Base-by-base conservation (phyloP, 1,140 invertebrate species). In the Drosophila grimshawi region DNA sequence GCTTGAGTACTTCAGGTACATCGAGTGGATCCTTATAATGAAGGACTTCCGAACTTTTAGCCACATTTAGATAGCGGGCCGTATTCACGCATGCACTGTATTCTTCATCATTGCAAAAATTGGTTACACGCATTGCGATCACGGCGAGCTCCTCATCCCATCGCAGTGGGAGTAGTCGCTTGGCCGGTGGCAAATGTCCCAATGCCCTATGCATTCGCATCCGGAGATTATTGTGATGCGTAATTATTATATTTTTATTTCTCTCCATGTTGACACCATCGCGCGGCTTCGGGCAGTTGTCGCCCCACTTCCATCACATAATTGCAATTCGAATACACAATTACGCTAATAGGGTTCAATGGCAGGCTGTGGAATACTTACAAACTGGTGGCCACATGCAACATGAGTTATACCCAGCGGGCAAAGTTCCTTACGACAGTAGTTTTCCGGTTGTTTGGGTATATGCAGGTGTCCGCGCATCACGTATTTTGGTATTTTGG, bases 401-500 rank as follows among this genome's bases (percentile, higher is more conserved):
- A 72, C 3, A 32, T 66, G 69, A 2, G 7, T 1, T 1, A 27
- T 11, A 4, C 10, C 30, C 7, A 4, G 10, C 1, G 57, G 65
- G 8, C 71, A 68, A 0, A 74, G 32, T 35, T 10, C 29, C n/a
- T 35, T 61, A 3, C 32, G 10, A 19, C 77, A 79, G 4, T 52
- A 59, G 11, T 78, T 51, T 7, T 27, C 5, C 8, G 8, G n/a
- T 29, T 33, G 11, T 5, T 4, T 32, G 3, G 63, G 63, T 10
- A 7, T 29, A 5, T 6, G 4, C 30, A 64, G 5, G 32, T 39
- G 5, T 0, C 60, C 60, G 4, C 37, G 37, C 48, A 43, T 41
- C 7, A 8, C 46, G 30, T 60, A 68, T 19, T 2, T 0, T 11
- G 57, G 19, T 1, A 52, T 8, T 60, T 46, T 43, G 0, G 63